A percentile compares a stretch with the other conserved stretches of the same genome.
phyloP scores from a whole-genome alignment of 2,113 vertebrate species.

The Psophia crepitans region DNA sequence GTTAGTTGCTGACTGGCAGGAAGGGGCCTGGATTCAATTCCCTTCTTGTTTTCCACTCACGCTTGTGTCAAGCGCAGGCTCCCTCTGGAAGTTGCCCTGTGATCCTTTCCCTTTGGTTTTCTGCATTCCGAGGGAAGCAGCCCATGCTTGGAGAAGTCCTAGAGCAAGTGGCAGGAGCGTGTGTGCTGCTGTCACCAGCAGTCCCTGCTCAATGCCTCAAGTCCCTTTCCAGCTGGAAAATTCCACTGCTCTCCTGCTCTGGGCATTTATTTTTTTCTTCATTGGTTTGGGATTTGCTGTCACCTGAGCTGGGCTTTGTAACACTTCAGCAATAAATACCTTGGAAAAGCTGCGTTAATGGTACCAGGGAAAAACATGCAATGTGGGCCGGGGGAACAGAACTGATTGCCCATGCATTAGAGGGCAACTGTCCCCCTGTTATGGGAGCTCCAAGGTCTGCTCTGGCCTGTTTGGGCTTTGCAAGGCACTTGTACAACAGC shows the following conservation, averaged over 20 bases:
- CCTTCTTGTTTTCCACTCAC: neutral
- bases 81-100: conserved; percentile 33
- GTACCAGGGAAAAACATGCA: neutral
- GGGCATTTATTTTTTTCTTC: neutral
- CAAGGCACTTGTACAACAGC: neutral
- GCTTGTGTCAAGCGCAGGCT: neutral
- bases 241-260: neutral
- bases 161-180: neutral
- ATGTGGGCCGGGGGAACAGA: neutral
- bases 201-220: neutral
- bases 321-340: neutral
- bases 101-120: conserved; percentile 26
- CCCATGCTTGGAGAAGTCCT: neutral
- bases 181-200: neutral
- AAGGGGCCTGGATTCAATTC: conserved; percentile 33
- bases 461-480: neutral
- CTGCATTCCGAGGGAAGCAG: neutral
- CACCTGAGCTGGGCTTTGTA: neutral
- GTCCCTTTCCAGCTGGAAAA: conserved; percentile 38
- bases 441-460: neutral
- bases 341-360: neutral
- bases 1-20: conserved; percentile 47
- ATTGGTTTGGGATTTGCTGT: conserved; percentile 17
- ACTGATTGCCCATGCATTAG: neutral
- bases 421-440: neutral